A percentile compares a stretch with the other conserved stretches of the same genome.
Conservation (phyloP, 2,797 vertebrate genomes). For the Characodon lateralis region DNA sequence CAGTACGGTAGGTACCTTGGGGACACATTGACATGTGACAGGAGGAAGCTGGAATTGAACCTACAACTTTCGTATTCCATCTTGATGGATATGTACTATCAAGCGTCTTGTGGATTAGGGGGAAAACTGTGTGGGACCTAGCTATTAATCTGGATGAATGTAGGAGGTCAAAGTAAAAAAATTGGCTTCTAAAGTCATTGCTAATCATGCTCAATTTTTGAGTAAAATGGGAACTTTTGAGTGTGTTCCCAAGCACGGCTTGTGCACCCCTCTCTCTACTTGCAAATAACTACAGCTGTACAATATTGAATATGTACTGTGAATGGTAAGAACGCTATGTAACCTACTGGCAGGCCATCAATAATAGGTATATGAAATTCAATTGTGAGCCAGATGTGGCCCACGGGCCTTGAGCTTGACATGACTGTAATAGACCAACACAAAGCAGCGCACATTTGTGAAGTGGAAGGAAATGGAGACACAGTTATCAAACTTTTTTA, state of each 20-base stretch:
- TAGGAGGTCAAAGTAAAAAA: not conserved
- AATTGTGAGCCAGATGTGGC: not conserved
- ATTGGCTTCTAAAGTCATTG: not conserved
- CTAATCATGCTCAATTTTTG: not conserved
- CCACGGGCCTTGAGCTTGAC: not conserved
- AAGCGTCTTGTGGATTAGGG: not conserved
- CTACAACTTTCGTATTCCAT: not conserved
- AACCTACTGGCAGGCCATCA: not conserved
- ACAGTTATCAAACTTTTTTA: not conserved
- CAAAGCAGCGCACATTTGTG: not conserved
- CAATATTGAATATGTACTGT: not conserved
- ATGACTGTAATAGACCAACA: not conserved
- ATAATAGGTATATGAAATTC: not conserved
- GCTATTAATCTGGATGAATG: not conserved
- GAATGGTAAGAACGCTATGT: not conserved
- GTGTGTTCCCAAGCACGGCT: not conserved
- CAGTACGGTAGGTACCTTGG: too few species aligned
- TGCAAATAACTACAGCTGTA: not conserved
- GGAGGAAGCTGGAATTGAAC: too few species aligned
- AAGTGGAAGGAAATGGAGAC: not conserved
- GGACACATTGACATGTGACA: too few species aligned
- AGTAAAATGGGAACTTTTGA: not conserved
- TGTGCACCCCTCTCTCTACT: not conserved
- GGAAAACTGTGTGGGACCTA: not conserved
- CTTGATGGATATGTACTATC: too few species aligned